Evolutionary conservation across 1,140 invertebrate species (phyloP).

Genomic region (Sycophaga agraensis): DNA sequence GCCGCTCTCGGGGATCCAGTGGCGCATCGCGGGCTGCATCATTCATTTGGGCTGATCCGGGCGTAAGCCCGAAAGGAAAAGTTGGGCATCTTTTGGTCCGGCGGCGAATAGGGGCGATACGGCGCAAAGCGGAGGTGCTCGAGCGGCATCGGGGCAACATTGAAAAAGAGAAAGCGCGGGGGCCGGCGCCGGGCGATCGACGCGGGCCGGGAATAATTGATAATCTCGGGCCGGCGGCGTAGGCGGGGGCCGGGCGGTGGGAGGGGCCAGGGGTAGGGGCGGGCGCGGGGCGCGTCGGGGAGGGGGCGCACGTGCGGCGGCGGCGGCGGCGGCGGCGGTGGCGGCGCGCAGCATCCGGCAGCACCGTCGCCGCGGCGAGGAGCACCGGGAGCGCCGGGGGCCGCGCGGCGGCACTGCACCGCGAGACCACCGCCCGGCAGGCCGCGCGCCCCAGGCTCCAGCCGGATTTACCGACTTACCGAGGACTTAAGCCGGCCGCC

Average conservation of each 20-base stretch:
- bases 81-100: too few species aligned
- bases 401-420: conserved; percentile 9
- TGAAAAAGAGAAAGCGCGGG: neutral
- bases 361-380: conserved; percentile 31
- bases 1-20: too few species aligned
- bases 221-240: too few species aligned
- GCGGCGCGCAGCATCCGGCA: conserved; percentile 32
- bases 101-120: too few species aligned
- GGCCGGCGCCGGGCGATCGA: neutral
- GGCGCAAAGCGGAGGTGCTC: too few species aligned
- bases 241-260: neutral
- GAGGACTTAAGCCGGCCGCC: conserved; percentile 52
- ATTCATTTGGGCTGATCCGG: too few species aligned
- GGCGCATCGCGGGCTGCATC: too few species aligned
- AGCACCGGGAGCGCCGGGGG: conserved; percentile 6
- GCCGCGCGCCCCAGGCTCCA: neutral
- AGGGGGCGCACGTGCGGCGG: neutral
- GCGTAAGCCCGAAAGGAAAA: too few species aligned
- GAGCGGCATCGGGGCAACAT: too few species aligned
- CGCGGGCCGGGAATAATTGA: neutral
- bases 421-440: conserved; percentile 33
- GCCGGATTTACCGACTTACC: conserved; percentile 54
- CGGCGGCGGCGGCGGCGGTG: conserved; percentile 34
- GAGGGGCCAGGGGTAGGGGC: neutral
- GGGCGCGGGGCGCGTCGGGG: neutral